Evolutionary conservation across 2,113 vertebrate genomes (phyloP), one percentile per base, ranked within the genome.

Genomic region (Coptodon bakossiorum): DNA sequence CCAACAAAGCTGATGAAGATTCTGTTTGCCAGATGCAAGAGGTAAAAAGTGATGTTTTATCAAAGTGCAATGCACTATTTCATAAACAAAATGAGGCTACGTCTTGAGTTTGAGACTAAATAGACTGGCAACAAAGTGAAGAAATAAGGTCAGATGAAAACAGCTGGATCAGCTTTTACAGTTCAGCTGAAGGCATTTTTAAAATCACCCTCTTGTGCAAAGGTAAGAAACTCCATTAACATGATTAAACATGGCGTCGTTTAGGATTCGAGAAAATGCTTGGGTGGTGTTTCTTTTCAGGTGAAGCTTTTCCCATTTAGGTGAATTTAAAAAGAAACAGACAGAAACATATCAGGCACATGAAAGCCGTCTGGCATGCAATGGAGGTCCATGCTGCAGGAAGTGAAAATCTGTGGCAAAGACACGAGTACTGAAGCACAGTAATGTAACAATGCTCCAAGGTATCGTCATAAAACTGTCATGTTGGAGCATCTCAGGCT

Each of bases 381-480:
- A 88, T 59, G 56, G 82, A 10, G 9, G 11, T 78, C 19, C 29
- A 50, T 14, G 38, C 19, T 56, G 83, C 78, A 85, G 45, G 71
- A 86, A 79, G 80, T 82, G 36, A 40, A 24, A 91, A 93, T 89
- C 63, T 86, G 89, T 27, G 73, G 78, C 85, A 82, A 81, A 91
- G 78, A 88, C 48, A 56, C 22, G 48, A 81, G 52, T 88, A 89
- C 88, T 90, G 87, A 90, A 80, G 86, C 34, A 81, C 79, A 92
- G 89, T 89, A 94, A 92, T 87, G 88, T 91, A 93, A 93, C 92
- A 88, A 84, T 71, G 66, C 85, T 90, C 86, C 22, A 79, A 94
- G 85, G 83, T 91, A 95, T 95, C 90, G 93, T 93, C 94, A 94
- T 87, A 92, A 94, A 94, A 93, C 78, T 91, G 84, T 87, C 92